Conservation (phyloP, 2,113 vertebrate species). For the Oplegnathus fasciatus region DNA sequence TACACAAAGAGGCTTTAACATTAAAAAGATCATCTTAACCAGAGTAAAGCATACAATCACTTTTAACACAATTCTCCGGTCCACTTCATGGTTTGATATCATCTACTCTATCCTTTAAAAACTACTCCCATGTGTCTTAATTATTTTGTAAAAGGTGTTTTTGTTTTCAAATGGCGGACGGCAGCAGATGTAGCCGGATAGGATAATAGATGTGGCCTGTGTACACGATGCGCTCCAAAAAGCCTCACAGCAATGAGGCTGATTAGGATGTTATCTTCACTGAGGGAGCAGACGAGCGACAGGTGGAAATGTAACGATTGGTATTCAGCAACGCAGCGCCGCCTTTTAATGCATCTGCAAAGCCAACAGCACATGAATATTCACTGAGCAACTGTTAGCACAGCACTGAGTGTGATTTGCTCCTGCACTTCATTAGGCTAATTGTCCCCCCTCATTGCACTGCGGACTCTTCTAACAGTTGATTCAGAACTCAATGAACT, state of each 20-base stretch:
- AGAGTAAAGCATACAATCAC: not conserved
- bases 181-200: constrained; percentile 31
- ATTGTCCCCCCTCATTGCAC: constrained; percentile 78
- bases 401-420: constrained; percentile 83
- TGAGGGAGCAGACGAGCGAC: constrained; percentile 61
- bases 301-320: constrained; percentile 81
- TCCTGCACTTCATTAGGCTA: constrained; percentile 83
- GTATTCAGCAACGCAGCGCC: constrained; percentile 79
- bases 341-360: constrained; percentile 76
- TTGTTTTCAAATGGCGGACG: constrained; percentile 18
- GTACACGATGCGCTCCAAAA: constrained; percentile 48
- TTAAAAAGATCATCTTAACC: not conserved
- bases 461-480: constrained; percentile 71
- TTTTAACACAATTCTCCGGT: not conserved
- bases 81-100: not conserved
- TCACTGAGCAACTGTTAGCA: constrained; percentile 79
- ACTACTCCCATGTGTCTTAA: not conserved
- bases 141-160: constrained; percentile 8
- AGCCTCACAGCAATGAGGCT: constrained; percentile 60
- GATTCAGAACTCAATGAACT: constrained; percentile 82
- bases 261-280: constrained; percentile 67
- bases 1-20: not conserved
- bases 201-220: constrained; percentile 59
- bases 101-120: not conserved
- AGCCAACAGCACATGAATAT: constrained; percentile 82